Conservation (phyloP, 2,113 vertebrate species). For the Oreocharis arfaki region DNA sequence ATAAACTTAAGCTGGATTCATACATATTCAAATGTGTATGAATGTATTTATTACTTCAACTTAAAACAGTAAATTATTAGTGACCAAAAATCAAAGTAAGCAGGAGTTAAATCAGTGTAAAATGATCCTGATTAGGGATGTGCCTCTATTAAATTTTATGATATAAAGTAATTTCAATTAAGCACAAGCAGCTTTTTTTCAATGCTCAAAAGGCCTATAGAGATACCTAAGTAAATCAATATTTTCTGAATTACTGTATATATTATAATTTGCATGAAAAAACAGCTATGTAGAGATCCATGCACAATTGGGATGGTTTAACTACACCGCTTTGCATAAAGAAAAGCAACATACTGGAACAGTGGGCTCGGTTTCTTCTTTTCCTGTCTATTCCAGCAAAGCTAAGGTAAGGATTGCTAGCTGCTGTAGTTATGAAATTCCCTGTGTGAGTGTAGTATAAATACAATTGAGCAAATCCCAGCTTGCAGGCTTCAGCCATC, state of each 20-base stretch:
- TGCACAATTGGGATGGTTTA: background rate
- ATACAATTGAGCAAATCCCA: background rate
- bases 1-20: background rate
- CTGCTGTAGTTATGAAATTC: background rate
- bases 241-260: background rate
- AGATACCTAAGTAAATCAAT: background rate
- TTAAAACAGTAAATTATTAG: background rate
- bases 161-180: background rate
- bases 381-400: background rate
- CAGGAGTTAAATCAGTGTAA: background rate
- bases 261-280: background rate
- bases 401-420: background rate
- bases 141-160: background rate
- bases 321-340: background rate
- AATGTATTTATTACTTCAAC: background rate
- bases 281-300: background rate
- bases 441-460: background rate
- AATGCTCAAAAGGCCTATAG: background rate
- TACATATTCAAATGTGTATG: background rate
- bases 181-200: background rate
- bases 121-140: background rate
- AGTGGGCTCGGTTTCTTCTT: background rate
- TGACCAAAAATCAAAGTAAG: background rate
- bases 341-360: background rate
- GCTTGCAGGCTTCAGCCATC: conserved; percentile 5